A percentile compares a stretch with the other conserved stretches of the same genome.
Conservation (phyloP, 2,888 invertebrate species). For the Sarcophaga subvicina region DNA sequence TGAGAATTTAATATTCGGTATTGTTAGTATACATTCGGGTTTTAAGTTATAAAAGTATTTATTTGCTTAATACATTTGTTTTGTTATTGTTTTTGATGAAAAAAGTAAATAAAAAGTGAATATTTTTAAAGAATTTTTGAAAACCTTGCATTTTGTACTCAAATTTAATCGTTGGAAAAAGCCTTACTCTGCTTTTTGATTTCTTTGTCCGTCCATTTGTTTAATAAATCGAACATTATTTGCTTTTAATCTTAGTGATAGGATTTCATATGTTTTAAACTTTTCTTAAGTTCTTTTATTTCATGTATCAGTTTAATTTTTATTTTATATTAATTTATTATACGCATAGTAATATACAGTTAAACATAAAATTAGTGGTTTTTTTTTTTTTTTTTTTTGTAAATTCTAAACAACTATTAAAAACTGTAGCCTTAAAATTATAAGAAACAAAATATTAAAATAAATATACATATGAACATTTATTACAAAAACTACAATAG, state of each 20-base stretch:
- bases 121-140: no score
- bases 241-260: no score
- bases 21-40: slow-evolving; percentile 97
- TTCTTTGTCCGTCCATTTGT: no score
- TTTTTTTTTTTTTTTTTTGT: slow-evolving; percentile 30
- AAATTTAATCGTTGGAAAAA: no score
- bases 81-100: background rate
- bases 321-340: slow-evolving; percentile 6
- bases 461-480: background rate
- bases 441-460: background rate
- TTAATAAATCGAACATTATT: no score
- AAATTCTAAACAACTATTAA: slow-evolving; percentile 53
- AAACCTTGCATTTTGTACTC: no score
- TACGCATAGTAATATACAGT: slow-evolving; percentile 46
- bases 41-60: slow-evolving; percentile 87
- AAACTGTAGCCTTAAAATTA: slow-evolving; percentile 51
- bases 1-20: slow-evolving; percentile 95
- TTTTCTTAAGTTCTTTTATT: slow-evolving; percentile 33
- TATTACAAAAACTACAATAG: background rate
- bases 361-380: slow-evolving; percentile 44
- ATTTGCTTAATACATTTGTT: background rate
- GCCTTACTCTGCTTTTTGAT: no score
- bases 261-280: slow-evolving; percentile 10
- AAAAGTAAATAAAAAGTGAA: slow-evolving; percentile 1
- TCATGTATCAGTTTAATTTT: slow-evolving; percentile 31